These are phyloP conservation scores for Drosophila pseudotakahashii DNA, from an alignment of 2,888 invertebrate genomes.

Conservation along the genomic window DNA sequence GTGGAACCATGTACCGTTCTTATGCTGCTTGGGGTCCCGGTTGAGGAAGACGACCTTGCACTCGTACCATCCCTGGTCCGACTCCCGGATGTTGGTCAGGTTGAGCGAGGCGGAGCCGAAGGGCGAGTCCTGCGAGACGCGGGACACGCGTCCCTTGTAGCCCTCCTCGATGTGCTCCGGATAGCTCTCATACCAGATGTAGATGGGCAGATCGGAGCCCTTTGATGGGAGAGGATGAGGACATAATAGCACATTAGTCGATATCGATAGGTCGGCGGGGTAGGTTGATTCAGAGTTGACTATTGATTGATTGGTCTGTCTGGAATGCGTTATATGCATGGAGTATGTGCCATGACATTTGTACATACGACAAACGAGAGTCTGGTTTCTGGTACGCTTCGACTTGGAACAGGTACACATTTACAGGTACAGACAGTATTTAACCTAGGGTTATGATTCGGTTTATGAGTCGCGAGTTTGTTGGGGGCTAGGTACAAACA, in stretches of 20 bases:
- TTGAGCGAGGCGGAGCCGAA: conserved; percentile 97
- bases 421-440: conserved; percentile 28
- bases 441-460: conserved; percentile 27
- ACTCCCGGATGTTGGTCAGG: conserved; percentile 96
- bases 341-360: conserved; percentile 42
- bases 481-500: conserved; percentile 23
- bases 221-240: not conserved
- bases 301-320: conserved; percentile 31
- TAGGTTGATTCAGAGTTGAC: conserved; percentile 1
- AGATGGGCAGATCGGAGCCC: conserved; percentile 98
- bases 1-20: conserved; percentile 99
- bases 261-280: not conserved
- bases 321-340: conserved; percentile 39
- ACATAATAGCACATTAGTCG: conserved; percentile 12
- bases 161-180: conserved; percentile 98
- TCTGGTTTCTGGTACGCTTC: conserved; percentile 32
- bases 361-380: conserved; percentile 41
- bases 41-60: conserved; percentile 98
- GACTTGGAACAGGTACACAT: conserved; percentile 26
- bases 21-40: conserved; percentile 95
- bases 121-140: conserved; percentile 93
- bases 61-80: conserved; percentile 98
- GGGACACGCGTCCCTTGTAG: conserved; percentile 95
- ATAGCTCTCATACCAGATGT: conserved; percentile 99
- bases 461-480: conserved; percentile 25